Conservation (phyloP, 35 echinoderm and acorn worm genomes). For the Antedon bifida region DNA sequence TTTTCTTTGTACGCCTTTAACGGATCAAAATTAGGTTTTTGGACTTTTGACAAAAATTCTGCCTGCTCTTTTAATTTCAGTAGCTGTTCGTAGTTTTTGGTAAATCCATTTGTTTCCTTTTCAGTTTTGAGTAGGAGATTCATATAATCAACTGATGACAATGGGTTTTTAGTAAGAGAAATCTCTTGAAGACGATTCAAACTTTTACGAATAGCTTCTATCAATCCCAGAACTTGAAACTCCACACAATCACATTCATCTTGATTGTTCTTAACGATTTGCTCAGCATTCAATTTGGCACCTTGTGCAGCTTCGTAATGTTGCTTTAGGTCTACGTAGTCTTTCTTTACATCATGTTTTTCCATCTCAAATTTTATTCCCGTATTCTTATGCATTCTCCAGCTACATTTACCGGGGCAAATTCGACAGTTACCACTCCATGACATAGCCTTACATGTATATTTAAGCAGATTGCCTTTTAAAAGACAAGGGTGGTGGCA, state of each 20-base stretch:
- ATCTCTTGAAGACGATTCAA: conserved; percentile 30
- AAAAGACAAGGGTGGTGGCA: conserved; percentile 6
- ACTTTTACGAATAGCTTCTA: conserved; percentile 21
- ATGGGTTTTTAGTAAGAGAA: neutral
- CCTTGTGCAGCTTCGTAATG: too few relatives aligned
- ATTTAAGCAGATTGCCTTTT: neutral
- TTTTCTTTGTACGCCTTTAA: too few relatives aligned
- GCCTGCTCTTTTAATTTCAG: too few relatives aligned
- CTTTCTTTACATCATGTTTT: neutral
- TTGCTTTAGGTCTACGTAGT: conserved; percentile 10
- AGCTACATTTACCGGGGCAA: conserved; percentile 7
- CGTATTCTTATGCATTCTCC: conserved; percentile 27
- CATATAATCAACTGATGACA: conserved; percentile 13
- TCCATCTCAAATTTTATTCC: conserved; percentile 18
- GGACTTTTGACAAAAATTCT: too few relatives aligned
- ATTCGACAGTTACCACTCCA: conserved; percentile 1
- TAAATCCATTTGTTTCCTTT: too few relatives aligned
- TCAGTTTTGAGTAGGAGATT: too few relatives aligned
- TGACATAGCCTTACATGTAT: conserved; percentile 3
- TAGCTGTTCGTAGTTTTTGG: too few relatives aligned
- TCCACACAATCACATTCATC: conserved; percentile 9
- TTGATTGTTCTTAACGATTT: neutral
- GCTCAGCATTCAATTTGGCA: too few relatives aligned
- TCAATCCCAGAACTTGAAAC: neutral
- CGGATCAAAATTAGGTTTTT: too few relatives aligned